These are phyloP conservation scores for Sinosuthora webbiana DNA, from an alignment of 2,113 vertebrate species.

Conservation along the genomic window DNA sequence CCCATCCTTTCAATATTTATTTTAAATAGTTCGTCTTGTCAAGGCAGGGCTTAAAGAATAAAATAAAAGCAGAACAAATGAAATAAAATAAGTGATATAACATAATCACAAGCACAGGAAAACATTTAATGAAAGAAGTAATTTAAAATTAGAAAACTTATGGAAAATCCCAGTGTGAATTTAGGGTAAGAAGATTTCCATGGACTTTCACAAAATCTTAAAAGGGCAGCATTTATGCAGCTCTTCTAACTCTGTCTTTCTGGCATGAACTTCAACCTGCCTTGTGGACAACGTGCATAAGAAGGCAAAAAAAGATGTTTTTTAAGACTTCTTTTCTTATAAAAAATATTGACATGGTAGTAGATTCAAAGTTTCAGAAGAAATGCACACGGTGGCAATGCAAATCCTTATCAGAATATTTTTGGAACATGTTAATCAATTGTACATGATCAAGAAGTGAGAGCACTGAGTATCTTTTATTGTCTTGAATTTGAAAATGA, in stretches of 20 bases:
- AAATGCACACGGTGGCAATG: not conserved
- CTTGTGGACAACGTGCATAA: not conserved
- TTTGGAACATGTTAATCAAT: not conserved
- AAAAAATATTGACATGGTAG: not conserved
- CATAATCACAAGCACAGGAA: not conserved
- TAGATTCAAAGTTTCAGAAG: not conserved
- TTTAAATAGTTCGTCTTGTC: not conserved
- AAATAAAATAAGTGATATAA: not conserved
- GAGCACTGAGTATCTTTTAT: not conserved
- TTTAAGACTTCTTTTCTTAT: not conserved
- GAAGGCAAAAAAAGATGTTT: not conserved
- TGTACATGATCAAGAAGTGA: not conserved
- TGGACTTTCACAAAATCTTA: not conserved
- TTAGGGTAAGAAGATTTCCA: not conserved
- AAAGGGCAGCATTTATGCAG: not conserved
- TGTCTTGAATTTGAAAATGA: not conserved
- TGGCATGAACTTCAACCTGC: not conserved
- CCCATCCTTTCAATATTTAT: not conserved
- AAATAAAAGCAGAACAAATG: accelerated
- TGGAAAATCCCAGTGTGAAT: not conserved
- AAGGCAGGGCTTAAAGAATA: not conserved
- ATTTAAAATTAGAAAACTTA: not conserved
- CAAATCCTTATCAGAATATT: not conserved
- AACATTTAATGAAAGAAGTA: not conserved
- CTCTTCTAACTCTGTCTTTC: not conserved